Evolutionary conservation across 2,797 vertebrate species (phyloP).

Genomic region (Kryptopterus vitreolus): DNA sequence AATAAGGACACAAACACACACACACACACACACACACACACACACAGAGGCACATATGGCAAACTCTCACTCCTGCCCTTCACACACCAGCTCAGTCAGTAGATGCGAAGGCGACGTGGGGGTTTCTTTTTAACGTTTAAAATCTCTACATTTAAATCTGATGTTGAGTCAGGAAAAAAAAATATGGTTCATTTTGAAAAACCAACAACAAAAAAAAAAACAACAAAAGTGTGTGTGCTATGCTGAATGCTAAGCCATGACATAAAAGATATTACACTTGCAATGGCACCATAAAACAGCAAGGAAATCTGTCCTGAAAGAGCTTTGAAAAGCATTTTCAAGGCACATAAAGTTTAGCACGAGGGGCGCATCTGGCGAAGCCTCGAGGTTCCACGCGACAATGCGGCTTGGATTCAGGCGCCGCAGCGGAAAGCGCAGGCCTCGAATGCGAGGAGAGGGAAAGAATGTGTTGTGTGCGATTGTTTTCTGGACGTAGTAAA

Average conservation of each 20-base stretch:
- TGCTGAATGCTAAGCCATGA: conserved; percentile 38
- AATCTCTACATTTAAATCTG: neutral
- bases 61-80: conserved; percentile 21
- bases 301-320: conserved; percentile 76
- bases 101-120: neutral
- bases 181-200: neutral
- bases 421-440: conserved; percentile 41
- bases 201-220: neutral
- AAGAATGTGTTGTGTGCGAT: neutral
- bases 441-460: neutral
- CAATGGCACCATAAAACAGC: conserved; percentile 73
- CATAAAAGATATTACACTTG: conserved; percentile 49
- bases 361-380: conserved; percentile 80
- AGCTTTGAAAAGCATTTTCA: conserved; percentile 82
- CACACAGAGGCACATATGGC: conserved; percentile 31
- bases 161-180: neutral
- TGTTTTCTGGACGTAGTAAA: conserved; percentile 8
- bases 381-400: conserved; percentile 75
- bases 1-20: conserved; percentile 53
- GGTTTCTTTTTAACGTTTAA: neutral
- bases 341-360: conserved; percentile 88
- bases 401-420: conserved; percentile 76
- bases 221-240: conserved; percentile 14
- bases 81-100: conserved; percentile 12
- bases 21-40: conserved; percentile 9